Conservation (phyloP, 1,140 invertebrate species). For the Drosophila mauritiana region DNA sequence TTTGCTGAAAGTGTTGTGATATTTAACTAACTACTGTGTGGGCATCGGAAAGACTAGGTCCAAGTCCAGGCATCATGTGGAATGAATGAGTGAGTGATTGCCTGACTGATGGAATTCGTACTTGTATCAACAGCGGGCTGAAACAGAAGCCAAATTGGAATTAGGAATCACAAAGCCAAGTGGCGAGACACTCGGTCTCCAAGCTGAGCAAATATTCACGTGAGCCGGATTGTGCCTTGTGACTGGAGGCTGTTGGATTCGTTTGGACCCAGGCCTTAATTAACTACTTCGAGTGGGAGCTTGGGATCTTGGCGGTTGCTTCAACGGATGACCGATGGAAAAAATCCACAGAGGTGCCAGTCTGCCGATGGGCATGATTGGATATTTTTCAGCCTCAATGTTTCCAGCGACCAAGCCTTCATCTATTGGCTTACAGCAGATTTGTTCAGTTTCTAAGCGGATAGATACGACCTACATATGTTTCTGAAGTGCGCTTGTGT, state of each 20-base stretch:
- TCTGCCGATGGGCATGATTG: constrained; percentile 34
- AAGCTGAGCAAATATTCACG: constrained; percentile 74
- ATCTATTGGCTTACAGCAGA: constrained; percentile 6
- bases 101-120: constrained; percentile 37
- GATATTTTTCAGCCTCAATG: constrained; percentile 6
- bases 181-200: constrained; percentile 19
- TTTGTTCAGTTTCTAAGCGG: constrained; percentile 2
- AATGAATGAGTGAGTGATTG: constrained; percentile 26
- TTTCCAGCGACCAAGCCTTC: constrained; percentile 5
- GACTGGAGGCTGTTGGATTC: constrained; percentile 16
- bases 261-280: constrained; percentile 53
- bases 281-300: constrained; percentile 50
- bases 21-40: constrained; percentile 67
- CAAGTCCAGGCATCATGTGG: constrained; percentile 21
- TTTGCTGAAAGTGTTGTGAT: constrained; percentile 57
- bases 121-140: constrained; percentile 19
- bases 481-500: background rate
- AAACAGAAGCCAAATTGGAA: constrained; percentile 41
- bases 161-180: constrained; percentile 11
- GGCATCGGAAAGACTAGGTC: constrained; percentile 23
- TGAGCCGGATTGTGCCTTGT: constrained; percentile 49
- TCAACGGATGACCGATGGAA: constrained; percentile 9
- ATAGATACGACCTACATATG: background rate
- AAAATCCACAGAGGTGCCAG: constrained; percentile 28
- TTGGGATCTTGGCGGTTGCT: constrained; percentile 16